Evolutionary conservation across 2,888 invertebrate genomes (phyloP), one percentile per base, ranked within the genome.

Genomic region (Eupeodes luniger): DNA sequence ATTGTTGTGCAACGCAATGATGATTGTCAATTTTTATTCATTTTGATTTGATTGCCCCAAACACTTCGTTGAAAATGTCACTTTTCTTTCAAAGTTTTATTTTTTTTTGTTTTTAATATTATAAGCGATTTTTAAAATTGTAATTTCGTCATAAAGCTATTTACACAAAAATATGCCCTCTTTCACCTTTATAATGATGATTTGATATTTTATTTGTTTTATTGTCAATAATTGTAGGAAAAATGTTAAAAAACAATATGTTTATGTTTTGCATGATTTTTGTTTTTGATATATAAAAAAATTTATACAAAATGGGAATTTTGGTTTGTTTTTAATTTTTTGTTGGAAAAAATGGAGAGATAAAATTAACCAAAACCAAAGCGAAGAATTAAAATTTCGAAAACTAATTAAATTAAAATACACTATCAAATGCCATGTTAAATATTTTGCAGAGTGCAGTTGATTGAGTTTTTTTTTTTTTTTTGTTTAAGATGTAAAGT

Each of bases 1-100:
- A 36, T 47, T 55, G 81, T 86, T 55, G 81, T 86, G 81, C 83
- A 87, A 87, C 83, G 80, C 76, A 87, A 78, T 78, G 85, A 74
- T 85, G 81, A 79, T 75, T 78, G 59, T 86, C 59, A 74, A 80
- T 67, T 78, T 77, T 57, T 12, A n/a, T 85, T 66, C 44, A 80
- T 67, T 78, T 77, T 57, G 12, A 19, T 85, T 66, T 51, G 51
- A 74, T 82, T 93, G 93, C 94, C 93, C 93, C 94, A 94, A 93
- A 93, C 93, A 94, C 93, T 81, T 89, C 85, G 80, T 81, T 89
- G 91, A 91, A 91, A 91, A 91, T 91, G 91, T 91, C 91, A 91
- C 91, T 91, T 90, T 88, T 82, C 57, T 79, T 83, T 75, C 66
- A 84, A 80, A 77, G 75, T 49, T 81, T 83, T 78, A 16, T 27